Evolutionary conservation across 1,140 invertebrate species (phyloP).

Genomic region (Brachionus rubens): DNA sequence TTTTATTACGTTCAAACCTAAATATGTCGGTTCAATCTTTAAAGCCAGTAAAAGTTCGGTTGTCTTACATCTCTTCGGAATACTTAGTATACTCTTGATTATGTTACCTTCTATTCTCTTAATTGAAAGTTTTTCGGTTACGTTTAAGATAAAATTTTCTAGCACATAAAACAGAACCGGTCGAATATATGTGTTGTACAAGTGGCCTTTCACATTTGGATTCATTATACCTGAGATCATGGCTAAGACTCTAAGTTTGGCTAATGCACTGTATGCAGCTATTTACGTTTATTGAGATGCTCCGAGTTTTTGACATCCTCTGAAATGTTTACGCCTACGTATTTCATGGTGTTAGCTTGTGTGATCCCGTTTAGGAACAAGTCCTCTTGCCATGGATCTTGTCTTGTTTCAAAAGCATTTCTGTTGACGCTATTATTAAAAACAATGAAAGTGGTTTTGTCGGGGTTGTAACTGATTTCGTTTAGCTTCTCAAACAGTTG

Average conservation of each 20-base stretch:
- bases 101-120: constrained; percentile 1
- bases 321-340: not conserved
- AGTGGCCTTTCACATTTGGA: not conserved
- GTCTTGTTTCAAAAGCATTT: not conserved
- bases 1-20: not conserved
- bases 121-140: not conserved
- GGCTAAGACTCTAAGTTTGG: not conserved
- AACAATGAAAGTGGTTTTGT: not conserved
- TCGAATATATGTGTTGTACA: constrained; percentile 19
- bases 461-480: constrained; percentile 8
- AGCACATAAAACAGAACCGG: not conserved
- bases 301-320: not conserved
- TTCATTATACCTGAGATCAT: not conserved
- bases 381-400: not conserved
- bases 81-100: not conserved
- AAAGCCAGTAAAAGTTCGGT: not conserved
- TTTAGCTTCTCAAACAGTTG: not conserved
- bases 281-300: not conserved
- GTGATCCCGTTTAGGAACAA: not conserved
- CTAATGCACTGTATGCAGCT: not conserved
- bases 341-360: not conserved
- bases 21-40: not conserved
- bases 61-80: not conserved
- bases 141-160: not conserved
- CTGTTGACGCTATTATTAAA: not conserved